These are phyloP conservation scores for Murina feae DNA, from an alignment of 2,113 vertebrate species.

Conservation along the genomic window DNA sequence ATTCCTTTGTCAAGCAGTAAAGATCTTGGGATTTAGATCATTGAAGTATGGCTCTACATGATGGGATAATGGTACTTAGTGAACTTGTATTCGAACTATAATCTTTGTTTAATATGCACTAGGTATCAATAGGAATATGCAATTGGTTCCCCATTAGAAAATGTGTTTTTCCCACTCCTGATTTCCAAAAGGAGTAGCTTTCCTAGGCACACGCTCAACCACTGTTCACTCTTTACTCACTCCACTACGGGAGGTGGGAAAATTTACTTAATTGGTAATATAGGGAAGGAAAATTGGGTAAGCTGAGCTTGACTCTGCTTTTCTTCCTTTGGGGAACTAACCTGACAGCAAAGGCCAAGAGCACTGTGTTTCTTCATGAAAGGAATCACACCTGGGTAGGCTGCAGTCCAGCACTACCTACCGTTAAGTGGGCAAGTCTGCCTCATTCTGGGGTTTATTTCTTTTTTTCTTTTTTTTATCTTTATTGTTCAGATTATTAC, in stretches of 20 bases:
- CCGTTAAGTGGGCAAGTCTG: neutral
- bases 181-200: neutral
- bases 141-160: neutral
- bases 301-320: neutral
- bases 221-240: neutral
- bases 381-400: neutral
- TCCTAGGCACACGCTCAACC: neutral
- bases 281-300: neutral
- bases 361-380: no score
- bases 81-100: neutral
- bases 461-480: no score
- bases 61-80: neutral
- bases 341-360: neutral
- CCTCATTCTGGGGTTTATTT: neutral
- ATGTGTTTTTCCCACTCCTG: neutral
- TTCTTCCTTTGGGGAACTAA: neutral
- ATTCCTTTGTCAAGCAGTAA: constrained; percentile 13
- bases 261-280: neutral
- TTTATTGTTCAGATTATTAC: no score
- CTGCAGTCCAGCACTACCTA: neutral
- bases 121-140: neutral
- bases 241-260: neutral
- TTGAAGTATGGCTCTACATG: neutral
- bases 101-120: neutral
- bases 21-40: neutral